phyloP scores from a whole-genome alignment of 2,888 invertebrate species.

The Phortica magna region DNA sequence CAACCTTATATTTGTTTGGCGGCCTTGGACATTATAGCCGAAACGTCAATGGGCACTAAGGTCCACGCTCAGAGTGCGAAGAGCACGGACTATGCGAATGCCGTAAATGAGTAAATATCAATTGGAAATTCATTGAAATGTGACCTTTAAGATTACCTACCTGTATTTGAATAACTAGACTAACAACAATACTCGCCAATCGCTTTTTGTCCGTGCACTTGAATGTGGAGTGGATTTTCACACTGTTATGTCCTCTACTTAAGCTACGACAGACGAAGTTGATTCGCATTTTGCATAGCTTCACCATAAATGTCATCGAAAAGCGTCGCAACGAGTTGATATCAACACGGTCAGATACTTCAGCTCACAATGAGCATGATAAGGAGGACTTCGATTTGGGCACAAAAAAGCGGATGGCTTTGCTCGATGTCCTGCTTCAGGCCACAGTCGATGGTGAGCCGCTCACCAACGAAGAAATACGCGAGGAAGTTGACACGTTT shows the following conservation, averaged over 20 bases:
- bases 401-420: constrained; percentile 81
- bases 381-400: constrained; percentile 71
- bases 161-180: constrained; percentile 46
- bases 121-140: too few species aligned
- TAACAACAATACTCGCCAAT: constrained; percentile 60
- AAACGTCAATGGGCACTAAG: constrained; percentile 74
- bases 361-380: background rate
- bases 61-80: constrained; percentile 80
- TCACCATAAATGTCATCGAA: constrained; percentile 62
- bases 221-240: constrained; percentile 49
- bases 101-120: constrained; percentile 82
- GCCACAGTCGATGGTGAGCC: constrained; percentile 80
- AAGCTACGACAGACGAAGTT: constrained; percentile 47
- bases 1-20: constrained; percentile 81
- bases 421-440: constrained; percentile 83
- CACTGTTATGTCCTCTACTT: constrained; percentile 40
- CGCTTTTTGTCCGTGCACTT: constrained; percentile 64
- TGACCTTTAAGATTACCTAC: background rate
- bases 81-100: constrained; percentile 84
- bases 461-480: constrained; percentile 81
- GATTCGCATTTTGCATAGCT: constrained; percentile 58
- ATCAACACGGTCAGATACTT: background rate
- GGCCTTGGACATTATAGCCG: constrained; percentile 81
- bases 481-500: constrained; percentile 85
- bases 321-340: constrained; percentile 53